phyloP scores from a whole-genome alignment of 2,888 invertebrate genomes.

The Lasioglossum zephyrum region DNA sequence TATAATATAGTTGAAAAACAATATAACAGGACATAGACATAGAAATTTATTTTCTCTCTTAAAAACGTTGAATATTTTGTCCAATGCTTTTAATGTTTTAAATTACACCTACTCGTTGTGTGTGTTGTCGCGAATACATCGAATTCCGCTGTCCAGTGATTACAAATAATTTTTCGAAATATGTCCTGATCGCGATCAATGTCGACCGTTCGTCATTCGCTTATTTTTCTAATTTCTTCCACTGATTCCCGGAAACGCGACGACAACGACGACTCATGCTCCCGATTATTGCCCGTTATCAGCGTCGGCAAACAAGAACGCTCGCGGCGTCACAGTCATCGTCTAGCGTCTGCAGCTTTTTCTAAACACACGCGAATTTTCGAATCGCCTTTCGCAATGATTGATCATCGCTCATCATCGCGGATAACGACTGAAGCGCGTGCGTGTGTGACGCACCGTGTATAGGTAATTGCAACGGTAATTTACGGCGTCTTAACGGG shows the following conservation, averaged over 20 bases:
- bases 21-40: too few species aligned
- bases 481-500: constrained; percentile 26
- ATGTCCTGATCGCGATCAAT: neutral
- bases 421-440: constrained; percentile 39
- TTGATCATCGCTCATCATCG: constrained; percentile 38
- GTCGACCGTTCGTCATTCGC: neutral
- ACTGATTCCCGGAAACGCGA: constrained; percentile 24
- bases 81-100: too few species aligned
- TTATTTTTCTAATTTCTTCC: neutral
- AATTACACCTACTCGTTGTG: too few species aligned
- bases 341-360: neutral
- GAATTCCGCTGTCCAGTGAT: too few species aligned
- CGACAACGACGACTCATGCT: neutral
- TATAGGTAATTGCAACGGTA: constrained; percentile 34
- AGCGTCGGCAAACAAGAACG: constrained; percentile 22
- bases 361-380: constrained; percentile 31
- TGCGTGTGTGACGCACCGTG: constrained; percentile 11
- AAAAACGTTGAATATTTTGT: too few species aligned
- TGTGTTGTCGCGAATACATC: too few species aligned
- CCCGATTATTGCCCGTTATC: constrained; percentile 53
- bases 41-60: too few species aligned
- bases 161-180: too few species aligned
- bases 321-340: neutral
- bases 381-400: constrained; percentile 52
- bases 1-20: too few species aligned